Base-by-base conservation (phyloP, 1,140 invertebrate genomes). In the Drosophila seguyi region DNA sequence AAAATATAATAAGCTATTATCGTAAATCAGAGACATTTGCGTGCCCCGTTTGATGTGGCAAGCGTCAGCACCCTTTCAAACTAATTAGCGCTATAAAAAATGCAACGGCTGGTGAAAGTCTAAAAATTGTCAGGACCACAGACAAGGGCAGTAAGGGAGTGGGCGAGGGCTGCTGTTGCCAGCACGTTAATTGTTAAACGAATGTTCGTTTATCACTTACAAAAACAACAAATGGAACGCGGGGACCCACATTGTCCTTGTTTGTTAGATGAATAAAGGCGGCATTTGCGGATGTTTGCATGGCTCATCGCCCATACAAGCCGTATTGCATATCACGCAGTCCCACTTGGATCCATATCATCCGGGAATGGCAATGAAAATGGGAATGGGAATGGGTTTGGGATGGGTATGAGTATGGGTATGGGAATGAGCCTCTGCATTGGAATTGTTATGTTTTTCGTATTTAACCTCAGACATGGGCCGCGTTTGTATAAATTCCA, bases 391-490 rank as follows among this genome's bases (percentile, higher is more conserved):
- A 11, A 20, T 29, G 29, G 20, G 22, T 18, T 18, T 52, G 52
- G 22, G 31, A n/a, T 66, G 34, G 57, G 53, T 41, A 55, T 56
- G 61, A 45, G 74, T 58, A 79, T 81, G 25, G 63, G 47, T 38
- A 60, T 53, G 53, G 50, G 75, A 66, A 79, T 79, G 52, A 38
- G 52, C 14, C 36, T 69, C 42, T 67, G 56, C 63, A 69, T 65
- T 63, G 55, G 75, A 73, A 82, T 82, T 79, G 83, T 83, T 90
- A 88, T 87, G 84, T 90, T 87, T 87, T 87, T 87, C 80, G 80
- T 87, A 88, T 84, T 88, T 87, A 87, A 87, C 84, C 84, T 87
- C 84, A 87, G 80, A 87, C 84, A 87, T 87, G 84, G 84, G 84
- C 84, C 83, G 88, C 72, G 84, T 80, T 86, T 88, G 79, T 84